Percentiles rank a stretch among this genome's conserved stretches.
Conservation (phyloP, 2,888 invertebrate genomes). For the Dasysyrphus tricinctus region DNA sequence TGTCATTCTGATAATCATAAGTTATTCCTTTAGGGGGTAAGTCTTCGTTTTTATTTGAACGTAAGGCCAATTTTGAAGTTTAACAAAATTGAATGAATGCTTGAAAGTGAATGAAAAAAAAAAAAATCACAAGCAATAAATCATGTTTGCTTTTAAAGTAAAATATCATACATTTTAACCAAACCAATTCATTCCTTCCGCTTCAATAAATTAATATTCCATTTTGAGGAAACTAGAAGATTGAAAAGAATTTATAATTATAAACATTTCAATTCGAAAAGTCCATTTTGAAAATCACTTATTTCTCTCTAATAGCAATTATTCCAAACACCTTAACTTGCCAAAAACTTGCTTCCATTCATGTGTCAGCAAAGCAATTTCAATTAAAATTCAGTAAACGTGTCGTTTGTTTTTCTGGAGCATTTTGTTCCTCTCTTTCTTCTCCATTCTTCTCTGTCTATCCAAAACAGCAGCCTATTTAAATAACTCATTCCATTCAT, state of each 20-base stretch:
- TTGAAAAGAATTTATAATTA: not conserved
- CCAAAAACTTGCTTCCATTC: conserved; percentile 7
- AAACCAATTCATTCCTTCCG: no score
- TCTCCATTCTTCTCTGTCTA: not conserved
- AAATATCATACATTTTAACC: no score
- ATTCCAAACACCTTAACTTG: conserved; percentile 1
- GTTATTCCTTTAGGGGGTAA: no score
- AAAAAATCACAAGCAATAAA: no score
- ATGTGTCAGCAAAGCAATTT: conserved; percentile 31
- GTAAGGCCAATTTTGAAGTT: no score
- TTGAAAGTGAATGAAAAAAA: no score
- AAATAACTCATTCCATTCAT: conserved; percentile 18
- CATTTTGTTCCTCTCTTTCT: not conserved
- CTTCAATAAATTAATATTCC: no score
- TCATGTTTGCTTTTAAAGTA: no score
- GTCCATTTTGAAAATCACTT: not conserved
- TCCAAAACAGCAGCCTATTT: conserved; percentile 5
- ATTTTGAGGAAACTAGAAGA: not conserved
- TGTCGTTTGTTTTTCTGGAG: conserved; percentile 19
- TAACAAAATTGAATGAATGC: no score
- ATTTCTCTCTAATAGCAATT: not conserved
- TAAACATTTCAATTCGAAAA: not conserved
- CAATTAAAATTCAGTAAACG: conserved; percentile 41
- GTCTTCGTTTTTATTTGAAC: no score
- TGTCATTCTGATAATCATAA: no score